Percentiles rank a stretch among this genome's conserved stretches.
phyloP scores from a whole-genome alignment of 2,113 vertebrate genomes.

The Neomonachus schauinslandi region DNA sequence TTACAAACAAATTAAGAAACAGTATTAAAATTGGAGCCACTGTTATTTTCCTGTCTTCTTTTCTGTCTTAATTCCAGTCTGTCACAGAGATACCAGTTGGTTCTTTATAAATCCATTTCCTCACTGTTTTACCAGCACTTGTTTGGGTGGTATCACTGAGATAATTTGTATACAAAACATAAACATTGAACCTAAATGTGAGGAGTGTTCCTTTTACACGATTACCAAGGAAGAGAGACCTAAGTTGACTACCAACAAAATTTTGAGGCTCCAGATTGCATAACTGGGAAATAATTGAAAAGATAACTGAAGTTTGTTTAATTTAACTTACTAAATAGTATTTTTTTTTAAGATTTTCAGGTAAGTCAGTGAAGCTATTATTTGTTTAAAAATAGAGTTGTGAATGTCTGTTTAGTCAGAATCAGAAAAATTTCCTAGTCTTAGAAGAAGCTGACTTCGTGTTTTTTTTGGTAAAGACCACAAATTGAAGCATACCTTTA shows the following conservation, averaged over 20 bases:
- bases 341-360: constrained; percentile 2
- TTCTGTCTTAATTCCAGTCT: not conserved
- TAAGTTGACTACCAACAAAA: not conserved
- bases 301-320: not conserved
- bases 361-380: not conserved
- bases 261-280: not conserved
- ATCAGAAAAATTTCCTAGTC: not conserved
- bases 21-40: not conserved
- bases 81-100: not conserved
- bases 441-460: not conserved
- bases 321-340: not conserved
- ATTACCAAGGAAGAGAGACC: not conserved
- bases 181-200: not conserved
- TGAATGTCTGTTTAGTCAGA: constrained; percentile 43
- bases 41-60: not conserved
- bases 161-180: not conserved
- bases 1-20: not conserved
- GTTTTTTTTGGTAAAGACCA: not conserved
- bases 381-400: constrained; percentile 21
- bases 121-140: not conserved
- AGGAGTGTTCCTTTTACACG: not conserved
- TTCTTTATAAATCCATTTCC: not conserved
- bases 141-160: not conserved
- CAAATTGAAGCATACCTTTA: constrained; percentile 14
- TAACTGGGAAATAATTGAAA: not conserved